Evolutionary conservation across 2,113 vertebrate species (phyloP).

Genomic region (rabbit (Oryctolagus cuniculus)): mOryCun1.1 NC_091440.1:32777001-32777500

Average conservation of each 20-base stretch:
- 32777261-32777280: neutral
- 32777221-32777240: constrained; percentile 41
- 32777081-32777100: constrained; percentile 38
- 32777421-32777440: too few relatives aligned
- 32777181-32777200: neutral
- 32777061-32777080: constrained; percentile 42
- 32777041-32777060: constrained; percentile 43
- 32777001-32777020: neutral
- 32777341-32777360: too few relatives aligned
- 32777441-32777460: too few relatives aligned
- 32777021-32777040: neutral
- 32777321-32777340: constrained; percentile 64
- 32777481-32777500: too few relatives aligned
- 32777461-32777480: too few relatives aligned
- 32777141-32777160: constrained; percentile 37
- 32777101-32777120: neutral
- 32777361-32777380: too few relatives aligned
- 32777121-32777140: neutral
- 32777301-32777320: neutral
- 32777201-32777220: constrained; percentile 5
- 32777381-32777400: too few relatives aligned
- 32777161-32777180: constrained; percentile 23
- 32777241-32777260: constrained; percentile 33
- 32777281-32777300: constrained; percentile 34
- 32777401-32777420: too few relatives aligned